Conservation (phyloP, 2,113 vertebrate genomes). For the Clarias gariepinus region DNA sequence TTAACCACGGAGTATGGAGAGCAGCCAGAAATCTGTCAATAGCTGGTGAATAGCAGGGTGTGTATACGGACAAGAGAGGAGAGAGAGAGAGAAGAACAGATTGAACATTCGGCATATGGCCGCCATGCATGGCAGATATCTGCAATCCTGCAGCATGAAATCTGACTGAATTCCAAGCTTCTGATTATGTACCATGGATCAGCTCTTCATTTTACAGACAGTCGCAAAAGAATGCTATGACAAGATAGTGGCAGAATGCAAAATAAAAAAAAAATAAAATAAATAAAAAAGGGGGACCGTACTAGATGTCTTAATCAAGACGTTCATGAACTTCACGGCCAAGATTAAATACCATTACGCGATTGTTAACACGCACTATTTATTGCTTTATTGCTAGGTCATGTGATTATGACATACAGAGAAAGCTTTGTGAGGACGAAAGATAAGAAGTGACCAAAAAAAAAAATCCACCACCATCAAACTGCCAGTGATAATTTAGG, state of each 20-base stretch:
- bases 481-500: background rate
- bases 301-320: constrained; percentile 11
- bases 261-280: background rate
- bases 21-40: constrained; percentile 29
- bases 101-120: background rate
- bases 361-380: background rate
- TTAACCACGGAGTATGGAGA: background rate
- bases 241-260: constrained; percentile 11
- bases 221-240: background rate
- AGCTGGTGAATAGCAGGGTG: constrained; percentile 6
- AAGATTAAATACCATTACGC: background rate
- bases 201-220: constrained; percentile 2
- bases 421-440: background rate
- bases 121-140: background rate
- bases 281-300: background rate
- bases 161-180: too few species aligned
- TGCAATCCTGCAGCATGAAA: background rate
- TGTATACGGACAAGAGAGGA: background rate
- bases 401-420: constrained; percentile 15
- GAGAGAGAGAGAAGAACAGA: background rate
- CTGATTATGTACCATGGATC: background rate
- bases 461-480: background rate
- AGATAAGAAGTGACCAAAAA: background rate
- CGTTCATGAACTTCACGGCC: background rate
- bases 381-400: background rate